phyloP scores from a whole-genome alignment of 2,113 vertebrate species.

The Triplophysa rosa region DNA sequence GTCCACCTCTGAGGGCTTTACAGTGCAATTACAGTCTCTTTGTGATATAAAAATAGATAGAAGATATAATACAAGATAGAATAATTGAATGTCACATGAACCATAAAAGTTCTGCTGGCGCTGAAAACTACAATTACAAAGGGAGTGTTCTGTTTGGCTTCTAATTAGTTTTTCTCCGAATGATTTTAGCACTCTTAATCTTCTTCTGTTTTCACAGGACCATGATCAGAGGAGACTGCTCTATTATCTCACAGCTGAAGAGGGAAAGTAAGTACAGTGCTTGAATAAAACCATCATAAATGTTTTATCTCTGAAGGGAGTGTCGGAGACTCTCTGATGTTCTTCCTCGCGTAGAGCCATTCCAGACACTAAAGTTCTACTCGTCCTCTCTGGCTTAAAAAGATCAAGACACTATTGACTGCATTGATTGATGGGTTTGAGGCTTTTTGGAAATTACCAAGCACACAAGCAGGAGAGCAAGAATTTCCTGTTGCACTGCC shows the following conservation, averaged over 20 bases:
- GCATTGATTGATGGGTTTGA: not conserved
- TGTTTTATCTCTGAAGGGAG: not conserved
- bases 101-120: not conserved
- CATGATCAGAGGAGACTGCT: constrained; percentile 91
- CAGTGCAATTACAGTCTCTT: not conserved
- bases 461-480: constrained; percentile 23
- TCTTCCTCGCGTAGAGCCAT: not conserved
- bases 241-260: constrained; percentile 89
- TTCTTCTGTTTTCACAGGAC: constrained; percentile 74
- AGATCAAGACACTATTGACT: not conserved
- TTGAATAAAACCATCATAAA: not conserved
- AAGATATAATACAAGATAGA: no score
- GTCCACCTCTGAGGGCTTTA: not conserved
- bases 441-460: not conserved
- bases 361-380: not conserved
- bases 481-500: constrained; percentile 22
- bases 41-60: not conserved
- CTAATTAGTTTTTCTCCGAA: not conserved
- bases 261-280: constrained; percentile 80
- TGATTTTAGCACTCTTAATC: not conserved
- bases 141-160: not conserved
- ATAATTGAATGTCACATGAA: not conserved
- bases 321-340: not conserved
- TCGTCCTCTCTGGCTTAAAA: not conserved
- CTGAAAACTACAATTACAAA: not conserved